Evolutionary conservation across 2,113 vertebrate species (phyloP), one percentile per base, ranked within the genome.

Genomic region (Labrus mixtus): DNA sequence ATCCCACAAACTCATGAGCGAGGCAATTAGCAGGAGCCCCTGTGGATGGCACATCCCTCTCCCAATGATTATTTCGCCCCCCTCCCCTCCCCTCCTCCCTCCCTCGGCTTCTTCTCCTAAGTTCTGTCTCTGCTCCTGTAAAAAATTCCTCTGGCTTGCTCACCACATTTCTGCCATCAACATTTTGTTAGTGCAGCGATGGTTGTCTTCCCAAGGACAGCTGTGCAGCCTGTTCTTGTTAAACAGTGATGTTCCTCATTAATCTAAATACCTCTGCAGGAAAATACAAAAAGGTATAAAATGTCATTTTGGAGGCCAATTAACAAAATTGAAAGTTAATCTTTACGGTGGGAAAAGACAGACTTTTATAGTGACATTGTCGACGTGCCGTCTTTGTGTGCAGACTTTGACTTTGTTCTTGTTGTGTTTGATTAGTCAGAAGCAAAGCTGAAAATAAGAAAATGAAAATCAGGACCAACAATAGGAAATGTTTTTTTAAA

Each of bases 1-100:
- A 78, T 91, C 87, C 87, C 80, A 73, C 85, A 90, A 88, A 91
- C 86, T 87, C 87, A 79, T 87, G 88, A 92, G 89, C 78, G 82
- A 91, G 86, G 91, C 92, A 94, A 94, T 94, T 94, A 94, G 90
- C 90, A 87, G 82, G 78, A 86, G 88, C 91, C 91, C 93, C 90
- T 78, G 86, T 88, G 92, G 92, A 90, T 87, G 84, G 76, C 73
- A 81, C 88, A 88, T 84, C 85, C 67, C 80, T 90, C 82, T 88
- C 83, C 51, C 87, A 84, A 55, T 85, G 87, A 85, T 90, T 88
- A 87, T 89, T 83, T 82, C 88, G 71, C 71, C 53, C 80, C 25
- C 11, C 45, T 55, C 19, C 25, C 11, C 45, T 55, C 19, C 33
- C 60, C 10, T 19, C 17, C 6, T 19, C 36, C 55, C 23, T 33